Conservation (phyloP, 2,888 invertebrate genomes). For the Busseola fusca region DNA sequence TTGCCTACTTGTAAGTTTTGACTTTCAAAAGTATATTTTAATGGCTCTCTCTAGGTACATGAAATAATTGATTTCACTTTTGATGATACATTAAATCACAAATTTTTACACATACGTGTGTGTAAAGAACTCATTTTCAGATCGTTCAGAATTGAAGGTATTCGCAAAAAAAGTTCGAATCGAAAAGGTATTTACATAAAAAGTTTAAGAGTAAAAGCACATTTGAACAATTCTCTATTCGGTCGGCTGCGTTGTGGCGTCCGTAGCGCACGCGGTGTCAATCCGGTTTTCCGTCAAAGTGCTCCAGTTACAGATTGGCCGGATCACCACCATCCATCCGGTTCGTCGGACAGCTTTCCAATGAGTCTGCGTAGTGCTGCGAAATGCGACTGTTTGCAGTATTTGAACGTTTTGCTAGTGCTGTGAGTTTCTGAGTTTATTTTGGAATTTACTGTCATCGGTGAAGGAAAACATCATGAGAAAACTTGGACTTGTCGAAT, state of each 20-base stretch:
- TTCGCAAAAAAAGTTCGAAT: slow-evolving; percentile 1
- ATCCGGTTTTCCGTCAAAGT: slow-evolving; percentile 59
- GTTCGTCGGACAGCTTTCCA: slow-evolving; percentile 56
- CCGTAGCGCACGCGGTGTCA: slow-evolving; percentile 38
- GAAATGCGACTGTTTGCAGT: slow-evolving; percentile 30
- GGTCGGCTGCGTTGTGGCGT: slow-evolving; percentile 10
- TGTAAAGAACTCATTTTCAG: no score
- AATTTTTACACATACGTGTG: background rate
- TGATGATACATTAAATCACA: background rate
- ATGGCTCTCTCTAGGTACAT: no score
- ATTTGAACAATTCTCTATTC: slow-evolving; percentile 6
- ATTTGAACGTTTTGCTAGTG: background rate
- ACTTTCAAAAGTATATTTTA: no score
- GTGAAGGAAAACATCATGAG: background rate
- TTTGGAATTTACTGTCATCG: background rate
- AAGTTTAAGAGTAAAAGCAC: slow-evolving; percentile 13
- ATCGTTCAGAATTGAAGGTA: background rate
- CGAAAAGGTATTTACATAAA: slow-evolving; percentile 1
- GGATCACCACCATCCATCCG: slow-evolving; percentile 37
- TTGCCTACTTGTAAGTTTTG: no score
- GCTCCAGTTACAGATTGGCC: slow-evolving; percentile 61
- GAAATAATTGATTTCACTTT: no score
- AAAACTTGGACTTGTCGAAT: background rate
- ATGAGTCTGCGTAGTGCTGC: slow-evolving; percentile 45
- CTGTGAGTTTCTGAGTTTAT: background rate